These are phyloP conservation scores for Sericinus montela DNA, from an alignment of 2,888 invertebrate species.

Conservation along the genomic window DNA sequence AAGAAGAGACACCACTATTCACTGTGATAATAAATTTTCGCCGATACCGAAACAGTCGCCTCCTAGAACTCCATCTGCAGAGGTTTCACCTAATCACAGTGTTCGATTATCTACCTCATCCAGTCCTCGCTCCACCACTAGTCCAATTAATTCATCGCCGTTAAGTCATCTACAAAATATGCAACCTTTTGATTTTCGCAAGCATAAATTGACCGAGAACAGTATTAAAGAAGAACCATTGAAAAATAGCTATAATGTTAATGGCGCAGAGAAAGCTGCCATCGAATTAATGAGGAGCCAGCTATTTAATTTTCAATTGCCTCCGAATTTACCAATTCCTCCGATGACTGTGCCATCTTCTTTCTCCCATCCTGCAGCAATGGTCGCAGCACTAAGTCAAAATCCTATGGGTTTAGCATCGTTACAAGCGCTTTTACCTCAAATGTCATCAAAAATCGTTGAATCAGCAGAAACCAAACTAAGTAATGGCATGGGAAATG, in stretches of 20 bases:
- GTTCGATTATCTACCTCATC: conserved; percentile 68
- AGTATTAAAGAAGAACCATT: conserved; percentile 61
- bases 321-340: conserved; percentile 81
- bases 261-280: conserved; percentile 59
- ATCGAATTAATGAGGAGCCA: conserved; percentile 83
- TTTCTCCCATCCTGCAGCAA: conserved; percentile 81
- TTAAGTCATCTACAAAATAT: conserved; percentile 94
- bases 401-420: conserved; percentile 81
- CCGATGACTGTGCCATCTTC: conserved; percentile 73
- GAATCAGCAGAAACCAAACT: conserved; percentile 66
- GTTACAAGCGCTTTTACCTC: conserved; percentile 81
- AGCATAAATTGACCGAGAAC: conserved; percentile 64
- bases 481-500: conserved; percentile 40
- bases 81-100: conserved; percentile 62
- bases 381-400: conserved; percentile 81
- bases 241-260: conserved; percentile 66
- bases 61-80: conserved; percentile 54
- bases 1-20: conserved; percentile 49
- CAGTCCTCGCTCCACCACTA: conserved; percentile 71
- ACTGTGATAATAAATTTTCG: conserved; percentile 42
- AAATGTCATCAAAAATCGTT: conserved; percentile 75
- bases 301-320: conserved; percentile 81
- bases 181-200: conserved; percentile 97
- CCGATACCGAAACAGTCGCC: conserved; percentile 49
- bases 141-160: conserved; percentile 85